Conservation (phyloP, 2,797 vertebrate genomes). For the Zenarchopterus dispar region DNA sequence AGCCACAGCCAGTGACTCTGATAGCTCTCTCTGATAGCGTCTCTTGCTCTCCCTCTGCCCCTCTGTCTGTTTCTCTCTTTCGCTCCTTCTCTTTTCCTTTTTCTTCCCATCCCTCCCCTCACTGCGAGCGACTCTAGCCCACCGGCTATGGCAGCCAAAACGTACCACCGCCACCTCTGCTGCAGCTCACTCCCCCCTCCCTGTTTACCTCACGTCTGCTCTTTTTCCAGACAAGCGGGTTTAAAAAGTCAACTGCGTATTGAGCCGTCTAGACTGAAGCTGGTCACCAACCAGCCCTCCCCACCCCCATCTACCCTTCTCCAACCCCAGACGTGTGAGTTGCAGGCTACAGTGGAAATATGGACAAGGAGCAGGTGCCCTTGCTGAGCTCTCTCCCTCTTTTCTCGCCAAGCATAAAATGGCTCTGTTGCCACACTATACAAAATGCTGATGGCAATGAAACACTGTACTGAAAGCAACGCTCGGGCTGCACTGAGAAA, state of each 20-base stretch:
- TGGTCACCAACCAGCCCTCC: conserved; percentile 67
- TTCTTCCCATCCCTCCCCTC: conserved; percentile 2
- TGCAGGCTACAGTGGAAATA: conserved; percentile 74
- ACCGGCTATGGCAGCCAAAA: conserved; percentile 54
- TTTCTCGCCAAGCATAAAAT: conserved; percentile 52
- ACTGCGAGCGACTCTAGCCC: conserved; percentile 29
- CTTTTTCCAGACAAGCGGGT: conserved; percentile 82
- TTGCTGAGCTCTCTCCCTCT: conserved; percentile 59
- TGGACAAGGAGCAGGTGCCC: conserved; percentile 72
- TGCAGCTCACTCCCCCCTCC: conserved; percentile 52
- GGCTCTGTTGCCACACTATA: conserved; percentile 47
- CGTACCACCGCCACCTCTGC: conserved; percentile 62
- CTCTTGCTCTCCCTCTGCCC: conserved; percentile 31
- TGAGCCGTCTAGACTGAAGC: conserved; percentile 81
- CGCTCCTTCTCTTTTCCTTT: not conserved
- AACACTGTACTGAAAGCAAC: conserved; percentile 2
- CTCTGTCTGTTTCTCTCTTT: conserved; percentile 20
- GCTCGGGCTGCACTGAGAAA: not conserved
- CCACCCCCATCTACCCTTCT: conserved; percentile 44
- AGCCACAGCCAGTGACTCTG: conserved; percentile 59
- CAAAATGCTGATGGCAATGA: conserved; percentile 46
- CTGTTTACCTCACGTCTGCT: conserved; percentile 78
- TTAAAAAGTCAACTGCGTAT: conserved; percentile 83
- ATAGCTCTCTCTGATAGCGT: conserved; percentile 61
- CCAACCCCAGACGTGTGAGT: conserved; percentile 62